A percentile compares a stretch with the other conserved stretches of the same genome.
Conservation (phyloP, 2,113 vertebrate genomes). For the Pluvianellus socialis region DNA sequence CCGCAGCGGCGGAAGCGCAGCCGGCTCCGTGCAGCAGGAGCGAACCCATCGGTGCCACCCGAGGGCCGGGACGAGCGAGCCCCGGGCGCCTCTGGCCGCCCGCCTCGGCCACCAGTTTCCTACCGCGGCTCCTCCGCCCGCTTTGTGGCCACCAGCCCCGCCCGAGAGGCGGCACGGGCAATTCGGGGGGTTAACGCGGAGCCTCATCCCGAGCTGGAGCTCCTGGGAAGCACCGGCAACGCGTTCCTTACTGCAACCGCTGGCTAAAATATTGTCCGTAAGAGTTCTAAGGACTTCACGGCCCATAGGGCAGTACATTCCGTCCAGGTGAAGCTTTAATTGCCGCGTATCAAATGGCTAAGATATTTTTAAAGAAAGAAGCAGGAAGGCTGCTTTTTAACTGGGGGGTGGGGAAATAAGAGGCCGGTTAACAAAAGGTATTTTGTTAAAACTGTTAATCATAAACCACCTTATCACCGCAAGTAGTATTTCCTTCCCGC, state of each 20-base stretch:
- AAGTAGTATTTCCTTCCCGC: not conserved
- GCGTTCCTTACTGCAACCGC: fast-evolving
- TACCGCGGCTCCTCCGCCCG: fast-evolving
- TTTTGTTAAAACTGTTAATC: not conserved
- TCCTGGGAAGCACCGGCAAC: fast-evolving
- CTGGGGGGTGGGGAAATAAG: not conserved
- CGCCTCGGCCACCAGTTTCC: fast-evolving
- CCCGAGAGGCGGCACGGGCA: not conserved
- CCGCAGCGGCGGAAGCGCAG: no score
- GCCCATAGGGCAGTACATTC: no score
- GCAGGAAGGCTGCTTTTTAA: not conserved
- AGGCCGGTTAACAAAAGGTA: not conserved
- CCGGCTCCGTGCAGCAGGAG: not conserved
- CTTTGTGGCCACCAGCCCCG: fast-evolving
- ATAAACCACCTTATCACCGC: not conserved
- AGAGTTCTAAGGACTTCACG: not conserved
- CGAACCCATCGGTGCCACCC: not conserved
- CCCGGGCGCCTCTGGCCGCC: fast-evolving
- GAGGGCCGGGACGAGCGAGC: not conserved
- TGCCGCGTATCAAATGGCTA: not conserved
- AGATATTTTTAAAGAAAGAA: not conserved
- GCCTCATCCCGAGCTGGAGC: not conserved
- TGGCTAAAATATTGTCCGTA: fast-evolving
- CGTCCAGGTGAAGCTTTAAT: not conserved
- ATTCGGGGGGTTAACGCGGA: not conserved